Conservation (phyloP, 2,113 vertebrate genomes). For the rabbit (Oryctolagus cuniculus) region DNA sequence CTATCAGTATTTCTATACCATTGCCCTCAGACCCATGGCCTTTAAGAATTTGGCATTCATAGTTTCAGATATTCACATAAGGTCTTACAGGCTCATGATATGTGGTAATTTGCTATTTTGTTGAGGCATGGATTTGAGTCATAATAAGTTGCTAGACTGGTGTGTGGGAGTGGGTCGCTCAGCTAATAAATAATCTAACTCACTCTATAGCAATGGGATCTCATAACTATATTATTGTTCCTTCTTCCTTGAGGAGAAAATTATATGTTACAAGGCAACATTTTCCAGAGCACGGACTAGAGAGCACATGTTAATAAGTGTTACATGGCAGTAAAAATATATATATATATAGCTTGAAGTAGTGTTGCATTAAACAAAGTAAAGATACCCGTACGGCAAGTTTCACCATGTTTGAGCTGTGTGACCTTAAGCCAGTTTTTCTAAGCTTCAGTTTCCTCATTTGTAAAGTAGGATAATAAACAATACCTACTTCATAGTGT, state of each 20-base stretch:
- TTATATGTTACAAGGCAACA: conserved; percentile 8
- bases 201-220: background rate
- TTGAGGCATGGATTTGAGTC: conserved; percentile 31
- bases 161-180: background rate
- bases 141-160: background rate
- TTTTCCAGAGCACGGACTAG: background rate
- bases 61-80: background rate
- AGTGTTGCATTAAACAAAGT: conserved; percentile 10
- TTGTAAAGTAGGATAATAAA: background rate
- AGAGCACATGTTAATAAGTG: conserved; percentile 11
- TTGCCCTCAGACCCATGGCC: background rate
- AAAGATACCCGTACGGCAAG: background rate
- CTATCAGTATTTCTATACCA: background rate
- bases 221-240: background rate
- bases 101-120: conserved; percentile 13
- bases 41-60: background rate
- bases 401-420: background rate
- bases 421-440: conserved; percentile 15
- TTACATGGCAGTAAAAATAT: background rate
- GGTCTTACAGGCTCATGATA: background rate
- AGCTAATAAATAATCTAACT: conserved; percentile 16
- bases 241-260: conserved; percentile 47
- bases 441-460: conserved; percentile 20
- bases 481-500: background rate
- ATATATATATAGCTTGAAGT: background rate